These are phyloP conservation scores for Pachydiplax longipennis DNA, from an alignment of 2,888 invertebrate genomes.

Conservation along the genomic window DNA sequence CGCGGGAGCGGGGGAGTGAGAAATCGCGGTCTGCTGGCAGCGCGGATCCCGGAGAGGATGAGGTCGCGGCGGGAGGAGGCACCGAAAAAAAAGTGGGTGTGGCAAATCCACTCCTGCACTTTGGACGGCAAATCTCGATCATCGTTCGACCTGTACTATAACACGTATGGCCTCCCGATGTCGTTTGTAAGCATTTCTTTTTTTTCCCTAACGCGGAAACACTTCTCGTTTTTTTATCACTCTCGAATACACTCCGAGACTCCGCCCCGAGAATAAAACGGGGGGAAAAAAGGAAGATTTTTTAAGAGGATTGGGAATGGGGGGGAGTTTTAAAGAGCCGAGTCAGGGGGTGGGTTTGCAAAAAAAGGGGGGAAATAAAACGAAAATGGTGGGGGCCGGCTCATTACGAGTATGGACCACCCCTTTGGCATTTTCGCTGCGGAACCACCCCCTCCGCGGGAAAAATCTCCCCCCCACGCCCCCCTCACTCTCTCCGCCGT, in stretches of 20 bases:
- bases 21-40: not conserved
- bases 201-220: not conserved
- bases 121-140: slow-evolving; percentile 26
- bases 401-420: slow-evolving; percentile 18
- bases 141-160: slow-evolving; percentile 40
- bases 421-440: not conserved
- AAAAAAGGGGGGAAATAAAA: not conserved
- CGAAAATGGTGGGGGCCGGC: not conserved
- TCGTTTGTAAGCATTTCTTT: slow-evolving; percentile 17
- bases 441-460: not conserved
- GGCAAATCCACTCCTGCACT: slow-evolving; percentile 7
- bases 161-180: slow-evolving; percentile 40
- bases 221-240: not conserved
- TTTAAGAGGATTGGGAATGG: not conserved
- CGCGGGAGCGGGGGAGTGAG: not conserved
- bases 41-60: not conserved
- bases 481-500: not conserved
- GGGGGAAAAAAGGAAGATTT: not conserved
- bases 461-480: not conserved
- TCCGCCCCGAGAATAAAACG: not conserved
- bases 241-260: not conserved
- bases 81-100: not conserved
- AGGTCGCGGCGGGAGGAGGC: not conserved
- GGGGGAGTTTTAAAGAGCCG: not conserved
- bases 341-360: not conserved